A percentile compares a stretch with the other conserved stretches of the same genome.
phyloP scores from a whole-genome alignment of 2,888 invertebrate species.

The Netelia inedita region DNA sequence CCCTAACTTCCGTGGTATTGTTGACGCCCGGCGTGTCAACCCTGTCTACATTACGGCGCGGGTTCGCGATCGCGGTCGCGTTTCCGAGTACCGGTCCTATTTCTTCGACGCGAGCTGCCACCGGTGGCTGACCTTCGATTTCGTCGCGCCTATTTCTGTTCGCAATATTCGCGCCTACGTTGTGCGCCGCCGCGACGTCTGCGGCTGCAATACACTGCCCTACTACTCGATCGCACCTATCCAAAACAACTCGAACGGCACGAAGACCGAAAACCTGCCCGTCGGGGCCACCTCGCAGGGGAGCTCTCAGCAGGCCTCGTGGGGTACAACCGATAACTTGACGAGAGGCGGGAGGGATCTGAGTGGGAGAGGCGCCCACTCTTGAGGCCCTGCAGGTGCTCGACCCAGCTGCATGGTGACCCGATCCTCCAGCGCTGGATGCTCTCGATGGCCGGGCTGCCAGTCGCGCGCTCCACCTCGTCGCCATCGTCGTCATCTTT shows the following conservation, averaged over 20 bases:
- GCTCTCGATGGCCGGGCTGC: background rate
- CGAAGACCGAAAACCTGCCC: background rate
- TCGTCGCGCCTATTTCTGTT: background rate
- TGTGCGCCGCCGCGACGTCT: no score
- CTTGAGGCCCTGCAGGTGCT: background rate
- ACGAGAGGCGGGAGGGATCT: background rate
- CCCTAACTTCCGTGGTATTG: conserved; percentile 19
- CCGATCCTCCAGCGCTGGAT: background rate
- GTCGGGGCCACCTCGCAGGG: background rate
- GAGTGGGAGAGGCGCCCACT: background rate
- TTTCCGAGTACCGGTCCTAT: no score
- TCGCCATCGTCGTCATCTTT: background rate
- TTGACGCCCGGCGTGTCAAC: background rate
- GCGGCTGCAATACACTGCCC: background rate
- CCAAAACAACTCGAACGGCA: background rate
- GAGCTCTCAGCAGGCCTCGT: background rate
- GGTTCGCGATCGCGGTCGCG: background rate
- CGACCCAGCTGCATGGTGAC: background rate
- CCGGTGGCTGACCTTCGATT: background rate
- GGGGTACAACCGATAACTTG: background rate
- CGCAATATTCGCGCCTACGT: background rate
- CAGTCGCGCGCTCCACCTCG: background rate
- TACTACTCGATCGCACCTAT: background rate
- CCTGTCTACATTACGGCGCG: background rate
- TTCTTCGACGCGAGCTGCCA: background rate